Evolutionary conservation across 2,888 invertebrate genomes (phyloP), one percentile per base, ranked within the genome.

Genomic region (Trachelus iudaicus): DNA sequence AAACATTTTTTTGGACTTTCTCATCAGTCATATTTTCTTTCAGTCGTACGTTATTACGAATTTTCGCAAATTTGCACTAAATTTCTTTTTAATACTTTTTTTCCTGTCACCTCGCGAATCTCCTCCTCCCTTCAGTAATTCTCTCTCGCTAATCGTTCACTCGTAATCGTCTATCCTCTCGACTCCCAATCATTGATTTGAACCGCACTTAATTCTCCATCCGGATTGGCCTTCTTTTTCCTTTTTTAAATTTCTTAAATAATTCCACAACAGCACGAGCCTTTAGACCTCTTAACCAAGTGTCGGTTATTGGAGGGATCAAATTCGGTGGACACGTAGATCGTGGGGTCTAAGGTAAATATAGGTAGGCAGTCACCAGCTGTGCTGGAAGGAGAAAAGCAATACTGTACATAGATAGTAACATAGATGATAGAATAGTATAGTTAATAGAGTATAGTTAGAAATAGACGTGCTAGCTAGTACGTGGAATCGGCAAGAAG

Each of bases 401-500:
- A 56, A 56, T 81, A 80, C 73, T 79, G 81, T 81, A 83, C 80
- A 81, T 77, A 77, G 82, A 81, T 76, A 75, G 80, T 82, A 82
- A 82, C 81, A 80, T 80, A 84, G 84, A 84, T 81, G 80, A 77
- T 83, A 81, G 76, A 82, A 76, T 78, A 79, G 77, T 78, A 79
- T 75, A 79, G 78, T 74, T 75, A 76, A 73, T 78, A 77, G 76
- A 76, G 75, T 80, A 79, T 76, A 79, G 76, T 81, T 81, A 82
- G 79, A 77, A 82, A 78, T 84, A 83, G 80, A 81, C 77, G n/a
- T n/a, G 82, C 79, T 83, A 83, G 81, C 81, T 84, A 82, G 79
- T 82, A 84, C 77, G 79, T 83, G 83, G 83, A 83, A 82, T 81
- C 81, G 83, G 83, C 83, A 82, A 83, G 84, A 84, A 84, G 83